Conservation (phyloP, 2,888 invertebrate genomes). For the Siphlonurus alternatus region DNA sequence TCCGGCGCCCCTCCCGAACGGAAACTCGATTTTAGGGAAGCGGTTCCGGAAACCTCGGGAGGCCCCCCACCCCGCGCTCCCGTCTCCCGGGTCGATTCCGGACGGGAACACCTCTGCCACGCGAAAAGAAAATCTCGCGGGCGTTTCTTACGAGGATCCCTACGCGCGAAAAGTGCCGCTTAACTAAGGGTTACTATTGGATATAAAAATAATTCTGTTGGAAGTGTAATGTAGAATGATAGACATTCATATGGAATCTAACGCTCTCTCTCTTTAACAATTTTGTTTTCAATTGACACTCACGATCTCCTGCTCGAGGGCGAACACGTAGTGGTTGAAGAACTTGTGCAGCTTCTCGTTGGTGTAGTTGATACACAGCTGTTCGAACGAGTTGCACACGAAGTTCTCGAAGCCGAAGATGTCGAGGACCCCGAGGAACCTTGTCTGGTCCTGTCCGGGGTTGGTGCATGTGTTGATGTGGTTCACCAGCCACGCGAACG, state of each 20-base stretch:
- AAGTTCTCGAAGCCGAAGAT: conserved; percentile 94
- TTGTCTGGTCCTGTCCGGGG: conserved; percentile 61
- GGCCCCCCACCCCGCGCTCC: too few relatives aligned
- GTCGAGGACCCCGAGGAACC: conserved; percentile 75
- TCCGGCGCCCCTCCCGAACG: too few relatives aligned
- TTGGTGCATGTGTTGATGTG: conserved; percentile 86
- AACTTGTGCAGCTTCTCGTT: conserved; percentile 90
- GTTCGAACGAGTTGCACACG: conserved; percentile 76
- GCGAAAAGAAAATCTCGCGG: too few relatives aligned
- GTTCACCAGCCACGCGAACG: conserved; percentile 82
- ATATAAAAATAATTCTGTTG: too few relatives aligned
- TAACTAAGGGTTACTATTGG: too few relatives aligned
- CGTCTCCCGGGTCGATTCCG: too few relatives aligned
- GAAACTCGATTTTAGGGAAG: too few relatives aligned
- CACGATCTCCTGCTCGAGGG: conserved; percentile 83
- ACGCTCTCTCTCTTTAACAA: not conserved
- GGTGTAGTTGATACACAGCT: conserved; percentile 85
- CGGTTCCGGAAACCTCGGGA: too few relatives aligned
- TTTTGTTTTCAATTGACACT: conserved; percentile 27
- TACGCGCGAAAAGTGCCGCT: too few relatives aligned
- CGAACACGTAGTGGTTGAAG: conserved; percentile 93
- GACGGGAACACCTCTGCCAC: too few relatives aligned
- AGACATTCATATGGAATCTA: not conserved
- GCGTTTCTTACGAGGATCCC: too few relatives aligned
- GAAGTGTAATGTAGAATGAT: too few relatives aligned